Evolutionary conservation across 2,888 invertebrate species (phyloP), one percentile per base, ranked within the genome.

Genomic region (Amorpha juglandis): DNA sequence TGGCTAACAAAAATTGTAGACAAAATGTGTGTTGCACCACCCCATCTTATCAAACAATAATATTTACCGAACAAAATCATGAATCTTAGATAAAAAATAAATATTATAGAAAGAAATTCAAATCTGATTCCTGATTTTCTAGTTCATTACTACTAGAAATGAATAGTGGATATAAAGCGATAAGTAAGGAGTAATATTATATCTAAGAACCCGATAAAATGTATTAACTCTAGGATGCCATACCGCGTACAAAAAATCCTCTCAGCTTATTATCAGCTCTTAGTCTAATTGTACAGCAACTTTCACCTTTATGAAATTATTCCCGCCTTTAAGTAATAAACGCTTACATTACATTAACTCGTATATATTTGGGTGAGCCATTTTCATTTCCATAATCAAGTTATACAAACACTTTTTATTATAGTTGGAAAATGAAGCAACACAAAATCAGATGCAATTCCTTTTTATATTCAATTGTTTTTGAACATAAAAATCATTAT

Each of bases 221-320:
- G 38, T 6, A 19, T 42, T 42, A 21, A 38, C 4, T 16, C 42
- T 12, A 58, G 58, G 4, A 16, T 38, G 7, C 6, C 19, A 19
- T 38, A 9, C 16, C 0, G 42, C 6, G 19, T 42, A 53, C 53
- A 53, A 58, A 55, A 64, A 64, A 21, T 19, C 38, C 55, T 48
- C 48, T 58, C 47, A 65, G 35, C 48, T 38, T 65, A 58, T 62
- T 71, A 67, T 62, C 50, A 66, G 35, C 63, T 45, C 55, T 50
- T 19, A 63, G 66, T 53, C 21, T 69, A 68, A 77, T 73, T 73
- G 67, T 70, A 70, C 67, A 62, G 67, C 35, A 67, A 66, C 66
- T 69, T 65, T 62, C 42, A 64, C 65, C 47, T 66, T 69, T 67
- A 70, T 63, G 47, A 69, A 69, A 71, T 76, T 71, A 75, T 70